Evolutionary conservation across 2,113 vertebrate species (phyloP).

Genomic region (Gallinago paraguaiae): DNA sequence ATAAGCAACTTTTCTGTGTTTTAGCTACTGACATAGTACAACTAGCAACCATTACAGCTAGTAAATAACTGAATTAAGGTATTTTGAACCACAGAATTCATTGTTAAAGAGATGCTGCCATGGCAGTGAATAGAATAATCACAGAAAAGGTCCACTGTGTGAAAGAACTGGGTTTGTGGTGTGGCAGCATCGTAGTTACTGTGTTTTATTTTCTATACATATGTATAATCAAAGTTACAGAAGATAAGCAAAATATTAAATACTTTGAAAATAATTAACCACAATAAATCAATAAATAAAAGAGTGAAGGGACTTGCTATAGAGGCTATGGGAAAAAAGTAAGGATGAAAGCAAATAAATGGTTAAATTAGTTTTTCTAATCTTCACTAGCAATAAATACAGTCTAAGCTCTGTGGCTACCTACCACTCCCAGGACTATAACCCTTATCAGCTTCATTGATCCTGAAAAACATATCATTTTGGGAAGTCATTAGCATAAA

Average conservation of each 20-base stretch:
- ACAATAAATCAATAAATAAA: neutral
- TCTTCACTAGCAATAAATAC: neutral
- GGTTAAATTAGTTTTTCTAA: neutral
- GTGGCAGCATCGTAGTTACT: neutral
- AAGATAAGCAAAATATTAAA: neutral
- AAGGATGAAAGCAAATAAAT: neutral
- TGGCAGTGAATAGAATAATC: neutral
- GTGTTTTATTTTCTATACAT: neutral
- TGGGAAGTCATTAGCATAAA: slow-evolving; percentile 16
- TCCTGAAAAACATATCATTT: slow-evolving; percentile 34
- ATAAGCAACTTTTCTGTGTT: neutral
- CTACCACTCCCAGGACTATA: neutral
- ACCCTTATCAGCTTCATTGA: slow-evolving; percentile 14
- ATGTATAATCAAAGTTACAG: neutral
- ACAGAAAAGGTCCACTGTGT: neutral
- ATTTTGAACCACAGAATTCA: neutral
- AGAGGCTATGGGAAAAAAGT: neutral
- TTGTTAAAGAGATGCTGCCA: neutral
- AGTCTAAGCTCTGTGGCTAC: neutral
- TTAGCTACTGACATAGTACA: neutral
- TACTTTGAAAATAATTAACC: neutral
- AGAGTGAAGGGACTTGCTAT: neutral
- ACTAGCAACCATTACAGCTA: neutral
- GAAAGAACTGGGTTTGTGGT: neutral
- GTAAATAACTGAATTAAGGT: neutral